phyloP scores from a whole-genome alignment of 2,888 invertebrate genomes.

The Campoplex nolae region DNA sequence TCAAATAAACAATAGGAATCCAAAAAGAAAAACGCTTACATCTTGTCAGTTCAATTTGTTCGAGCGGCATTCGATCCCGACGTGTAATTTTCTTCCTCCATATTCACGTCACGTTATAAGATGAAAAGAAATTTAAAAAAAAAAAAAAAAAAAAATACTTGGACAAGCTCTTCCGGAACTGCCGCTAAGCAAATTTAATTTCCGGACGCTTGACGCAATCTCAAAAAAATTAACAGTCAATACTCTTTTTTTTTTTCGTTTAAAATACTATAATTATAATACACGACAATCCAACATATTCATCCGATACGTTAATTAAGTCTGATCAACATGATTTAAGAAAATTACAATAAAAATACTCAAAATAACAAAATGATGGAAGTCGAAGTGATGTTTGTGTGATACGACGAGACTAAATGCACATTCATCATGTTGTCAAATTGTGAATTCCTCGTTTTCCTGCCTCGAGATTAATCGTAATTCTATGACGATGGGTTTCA shows the following conservation, averaged over 20 bases:
- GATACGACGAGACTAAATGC: conserved; percentile 32
- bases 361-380: conserved; percentile 55
- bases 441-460: conserved; percentile 24
- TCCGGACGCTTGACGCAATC: conserved; percentile 37
- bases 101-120: not conserved
- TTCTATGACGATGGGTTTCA: not conserved
- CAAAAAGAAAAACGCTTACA: conserved; percentile 41
- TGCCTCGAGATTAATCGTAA: conserved; percentile 52
- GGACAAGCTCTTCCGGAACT: conserved; percentile 40
- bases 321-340: conserved; percentile 31
- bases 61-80: conserved; percentile 47
- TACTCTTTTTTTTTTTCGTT: conserved; percentile 38
- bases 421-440: not conserved
- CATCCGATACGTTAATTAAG: conserved; percentile 44
- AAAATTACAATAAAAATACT: not conserved
- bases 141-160: conserved; percentile 24
- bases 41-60: conserved; percentile 52
- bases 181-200: conserved; percentile 32
- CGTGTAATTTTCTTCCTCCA: not conserved
- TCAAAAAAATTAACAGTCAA: conserved; percentile 63
- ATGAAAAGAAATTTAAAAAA: not conserved
- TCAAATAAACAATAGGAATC: conserved; percentile 59
- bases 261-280: conserved; percentile 31
- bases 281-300: conserved; percentile 48
- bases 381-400: conserved; percentile 59